Conservation (phyloP, 1,140 invertebrate genomes). For the Drosophila athabasca region DNA sequence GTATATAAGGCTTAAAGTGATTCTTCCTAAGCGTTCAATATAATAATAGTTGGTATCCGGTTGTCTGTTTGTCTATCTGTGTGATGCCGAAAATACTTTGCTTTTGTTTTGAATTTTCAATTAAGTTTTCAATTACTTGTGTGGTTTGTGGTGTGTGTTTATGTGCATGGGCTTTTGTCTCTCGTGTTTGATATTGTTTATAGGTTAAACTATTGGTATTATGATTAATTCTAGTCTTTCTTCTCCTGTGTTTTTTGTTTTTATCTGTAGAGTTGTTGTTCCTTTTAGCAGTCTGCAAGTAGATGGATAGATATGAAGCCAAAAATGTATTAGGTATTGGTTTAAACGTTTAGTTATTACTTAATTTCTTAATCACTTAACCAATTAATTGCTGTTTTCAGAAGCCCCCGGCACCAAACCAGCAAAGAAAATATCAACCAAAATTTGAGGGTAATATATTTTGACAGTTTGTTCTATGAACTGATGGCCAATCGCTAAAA, state of each 20-base stretch:
- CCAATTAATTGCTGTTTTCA: too few species aligned
- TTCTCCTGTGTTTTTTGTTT: slow-evolving; percentile 61
- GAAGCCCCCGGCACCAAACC: too few species aligned
- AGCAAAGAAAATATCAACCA: too few species aligned
- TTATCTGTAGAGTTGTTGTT: slow-evolving; percentile 63
- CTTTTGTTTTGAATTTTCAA: slow-evolving; percentile 23
- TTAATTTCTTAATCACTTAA: too few species aligned
- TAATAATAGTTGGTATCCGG: slow-evolving; percentile 28
- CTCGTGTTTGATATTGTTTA: slow-evolving; percentile 10
- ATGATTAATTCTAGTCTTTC: slow-evolving; percentile 73
- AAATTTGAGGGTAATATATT: too few species aligned
- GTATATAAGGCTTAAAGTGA: slow-evolving; percentile 77
- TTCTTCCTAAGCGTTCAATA: slow-evolving; percentile 36
- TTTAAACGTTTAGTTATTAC: too few species aligned
- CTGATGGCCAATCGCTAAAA: too few species aligned
- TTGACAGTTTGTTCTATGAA: too few species aligned
- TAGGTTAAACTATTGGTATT: slow-evolving; percentile 39
- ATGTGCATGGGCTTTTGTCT: slow-evolving; percentile 21
- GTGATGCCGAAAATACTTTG: slow-evolving; percentile 59
- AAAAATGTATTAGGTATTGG: too few species aligned
- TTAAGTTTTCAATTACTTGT: neutral
- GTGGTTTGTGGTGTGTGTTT: slow-evolving; percentile 15
- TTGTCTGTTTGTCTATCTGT: slow-evolving; percentile 11
- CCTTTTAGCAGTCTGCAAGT: slow-evolving; percentile 72
- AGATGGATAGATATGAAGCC: neutral